Percentiles rank a stretch among this genome's conserved stretches.
Conservation (phyloP, 2,113 vertebrate species). For the Oncorhynchus masou region DNA sequence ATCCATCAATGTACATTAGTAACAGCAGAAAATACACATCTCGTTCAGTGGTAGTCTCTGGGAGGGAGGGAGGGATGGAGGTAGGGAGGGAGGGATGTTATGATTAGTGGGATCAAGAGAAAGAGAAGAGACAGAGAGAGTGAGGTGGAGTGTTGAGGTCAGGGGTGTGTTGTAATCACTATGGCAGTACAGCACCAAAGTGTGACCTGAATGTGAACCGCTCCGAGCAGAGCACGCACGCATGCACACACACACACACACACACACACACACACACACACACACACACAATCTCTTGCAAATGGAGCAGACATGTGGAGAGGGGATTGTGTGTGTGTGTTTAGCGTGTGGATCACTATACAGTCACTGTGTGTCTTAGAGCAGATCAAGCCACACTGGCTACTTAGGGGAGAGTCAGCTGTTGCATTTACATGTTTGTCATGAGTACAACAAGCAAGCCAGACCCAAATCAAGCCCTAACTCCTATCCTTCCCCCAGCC, state of each 20-base stretch:
- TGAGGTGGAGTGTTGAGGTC: constrained; percentile 40
- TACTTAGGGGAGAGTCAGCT: neutral
- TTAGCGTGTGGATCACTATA: neutral
- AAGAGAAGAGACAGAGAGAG: constrained; percentile 6
- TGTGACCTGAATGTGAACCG: constrained; percentile 65
- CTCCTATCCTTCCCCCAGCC: neutral
- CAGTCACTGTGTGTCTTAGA: neutral
- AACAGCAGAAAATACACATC: no score
- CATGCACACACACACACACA: neutral
- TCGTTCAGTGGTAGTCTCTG: no score
- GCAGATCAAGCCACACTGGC: neutral
- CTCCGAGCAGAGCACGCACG: constrained; percentile 39
- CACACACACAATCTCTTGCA: neutral
- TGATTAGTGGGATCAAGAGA: neutral
- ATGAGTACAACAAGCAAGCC: neutral
- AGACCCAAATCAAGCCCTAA: neutral
- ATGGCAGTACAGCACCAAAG: constrained; percentile 38
- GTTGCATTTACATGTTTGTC: neutral
- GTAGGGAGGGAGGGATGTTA: no score
- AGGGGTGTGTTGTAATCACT: constrained; percentile 63
- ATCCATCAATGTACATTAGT: no score
- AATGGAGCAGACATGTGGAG: neutral
- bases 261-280: constrained; percentile 1
- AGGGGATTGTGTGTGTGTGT: neutral
- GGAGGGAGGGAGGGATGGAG: neutral